Percentiles rank a stretch among this genome's conserved stretches.
phyloP scores from a whole-genome alignment of 1,140 invertebrate species.

The Drosophila ercepeae region DNA sequence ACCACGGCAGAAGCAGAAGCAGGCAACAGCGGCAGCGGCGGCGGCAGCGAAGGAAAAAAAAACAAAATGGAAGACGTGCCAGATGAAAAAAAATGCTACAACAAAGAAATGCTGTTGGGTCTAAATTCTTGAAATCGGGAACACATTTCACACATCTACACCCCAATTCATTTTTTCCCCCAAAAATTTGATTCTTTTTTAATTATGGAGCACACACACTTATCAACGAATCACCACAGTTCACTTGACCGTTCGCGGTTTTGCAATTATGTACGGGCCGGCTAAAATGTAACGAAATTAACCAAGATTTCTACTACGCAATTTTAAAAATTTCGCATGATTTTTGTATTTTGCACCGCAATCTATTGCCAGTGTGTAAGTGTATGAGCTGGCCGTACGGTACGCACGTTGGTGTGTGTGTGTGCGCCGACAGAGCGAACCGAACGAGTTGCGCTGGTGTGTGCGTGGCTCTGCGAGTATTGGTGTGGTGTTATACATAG shows the following conservation, averaged over 20 bases:
- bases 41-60: slow-evolving; percentile 55
- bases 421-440: slow-evolving; percentile 2
- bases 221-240: slow-evolving; percentile 16
- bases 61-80: slow-evolving; percentile 77
- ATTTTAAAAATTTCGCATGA: slow-evolving; percentile 76
- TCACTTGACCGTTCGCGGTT: slow-evolving; percentile 8
- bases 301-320: slow-evolving; percentile 65
- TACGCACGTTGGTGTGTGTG: slow-evolving; percentile 31
- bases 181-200: neutral
- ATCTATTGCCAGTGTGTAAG: slow-evolving; percentile 54
- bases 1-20: slow-evolving; percentile 64
- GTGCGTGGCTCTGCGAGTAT: slow-evolving; percentile 72
- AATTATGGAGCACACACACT: slow-evolving; percentile 11
- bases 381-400: slow-evolving; percentile 36
- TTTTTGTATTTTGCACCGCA: slow-evolving; percentile 81
- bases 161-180: slow-evolving; percentile 4
- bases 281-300: slow-evolving; percentile 8
- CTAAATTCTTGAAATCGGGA: slow-evolving; percentile 24
- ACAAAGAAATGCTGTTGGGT: slow-evolving; percentile 66
- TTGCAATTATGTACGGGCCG: neutral
- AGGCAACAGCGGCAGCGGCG: slow-evolving; percentile 29
- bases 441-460: slow-evolving; percentile 9
- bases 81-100: slow-evolving; percentile 70
- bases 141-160: slow-evolving; percentile 35
- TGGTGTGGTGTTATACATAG: slow-evolving; percentile 82